These are phyloP conservation scores for Sipha flava DNA, from an alignment of 1,140 invertebrate genomes.

Conservation along the genomic window DNA sequence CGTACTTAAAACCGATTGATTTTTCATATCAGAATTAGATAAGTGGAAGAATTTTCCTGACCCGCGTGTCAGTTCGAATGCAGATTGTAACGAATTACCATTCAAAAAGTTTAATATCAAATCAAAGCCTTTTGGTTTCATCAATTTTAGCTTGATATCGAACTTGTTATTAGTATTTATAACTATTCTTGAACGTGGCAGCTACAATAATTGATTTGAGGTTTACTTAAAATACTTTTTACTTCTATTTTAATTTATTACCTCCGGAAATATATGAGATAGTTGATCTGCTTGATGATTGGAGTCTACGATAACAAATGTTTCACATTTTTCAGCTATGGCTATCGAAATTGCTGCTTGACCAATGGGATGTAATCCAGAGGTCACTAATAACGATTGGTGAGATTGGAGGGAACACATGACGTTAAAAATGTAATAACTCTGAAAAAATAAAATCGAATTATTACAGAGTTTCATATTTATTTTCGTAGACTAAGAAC, in stretches of 20 bases:
- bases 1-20: background rate
- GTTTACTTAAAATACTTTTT: background rate
- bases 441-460: background rate
- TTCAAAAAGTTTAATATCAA: background rate
- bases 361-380: background rate
- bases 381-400: background rate
- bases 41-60: background rate
- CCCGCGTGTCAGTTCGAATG: background rate
- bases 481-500: conserved; percentile 10
- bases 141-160: background rate
- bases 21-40: background rate
- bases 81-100: background rate
- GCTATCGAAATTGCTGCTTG: background rate
- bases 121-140: background rate
- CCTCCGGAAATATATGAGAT: background rate
- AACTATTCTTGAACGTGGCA: background rate
- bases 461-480: background rate
- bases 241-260: background rate
- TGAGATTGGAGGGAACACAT: background rate
- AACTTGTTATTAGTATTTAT: background rate
- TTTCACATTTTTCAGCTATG: background rate
- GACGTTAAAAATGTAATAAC: background rate
- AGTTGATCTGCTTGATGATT: background rate
- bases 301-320: background rate
- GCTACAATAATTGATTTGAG: background rate